A percentile compares a stretch with the other conserved stretches of the same genome.
Evolutionary conservation across 2,797 vertebrate species (phyloP).

Genomic region (Ibycter americanus): DNA sequence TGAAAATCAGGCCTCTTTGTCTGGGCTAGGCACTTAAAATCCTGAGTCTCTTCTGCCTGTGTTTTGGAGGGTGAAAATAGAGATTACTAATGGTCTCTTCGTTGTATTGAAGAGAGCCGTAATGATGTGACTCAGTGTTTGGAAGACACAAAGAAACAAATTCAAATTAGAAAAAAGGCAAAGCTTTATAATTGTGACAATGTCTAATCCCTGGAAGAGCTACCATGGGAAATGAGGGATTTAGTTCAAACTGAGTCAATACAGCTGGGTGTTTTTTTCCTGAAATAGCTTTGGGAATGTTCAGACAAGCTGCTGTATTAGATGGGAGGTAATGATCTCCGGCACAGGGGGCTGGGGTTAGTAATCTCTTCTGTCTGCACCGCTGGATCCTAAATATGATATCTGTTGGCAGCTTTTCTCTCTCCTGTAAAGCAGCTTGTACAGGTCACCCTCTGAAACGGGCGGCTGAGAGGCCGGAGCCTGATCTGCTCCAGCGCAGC

Average conservation of each 20-base stretch:
- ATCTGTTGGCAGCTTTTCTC: neutral
- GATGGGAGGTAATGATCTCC: neutral
- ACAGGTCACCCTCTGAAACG: neutral
- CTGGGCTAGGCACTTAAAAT: neutral
- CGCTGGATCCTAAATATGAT: neutral
- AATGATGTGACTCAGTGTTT: neutral
- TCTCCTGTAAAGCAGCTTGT: constrained; percentile 10
- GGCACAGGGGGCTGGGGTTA: neutral
- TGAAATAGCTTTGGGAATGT: neutral
- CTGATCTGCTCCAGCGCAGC: neutral
- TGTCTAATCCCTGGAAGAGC: neutral
- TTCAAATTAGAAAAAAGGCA: neutral
- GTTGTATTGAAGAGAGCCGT: neutral
- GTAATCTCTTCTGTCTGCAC: neutral
- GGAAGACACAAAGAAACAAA: neutral
- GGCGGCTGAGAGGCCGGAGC: neutral
- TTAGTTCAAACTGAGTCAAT: neutral
- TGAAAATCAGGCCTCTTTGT: neutral
- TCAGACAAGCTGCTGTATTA: neutral
- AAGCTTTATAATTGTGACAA: neutral
- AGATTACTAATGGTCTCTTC: neutral
- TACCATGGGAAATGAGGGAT: neutral
- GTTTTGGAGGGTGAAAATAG: neutral
- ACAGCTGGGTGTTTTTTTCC: neutral
- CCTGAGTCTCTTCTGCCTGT: neutral